Base-by-base conservation (phyloP, 1,140 invertebrate genomes). In the Maconellicoccus hirsutus region DNA sequence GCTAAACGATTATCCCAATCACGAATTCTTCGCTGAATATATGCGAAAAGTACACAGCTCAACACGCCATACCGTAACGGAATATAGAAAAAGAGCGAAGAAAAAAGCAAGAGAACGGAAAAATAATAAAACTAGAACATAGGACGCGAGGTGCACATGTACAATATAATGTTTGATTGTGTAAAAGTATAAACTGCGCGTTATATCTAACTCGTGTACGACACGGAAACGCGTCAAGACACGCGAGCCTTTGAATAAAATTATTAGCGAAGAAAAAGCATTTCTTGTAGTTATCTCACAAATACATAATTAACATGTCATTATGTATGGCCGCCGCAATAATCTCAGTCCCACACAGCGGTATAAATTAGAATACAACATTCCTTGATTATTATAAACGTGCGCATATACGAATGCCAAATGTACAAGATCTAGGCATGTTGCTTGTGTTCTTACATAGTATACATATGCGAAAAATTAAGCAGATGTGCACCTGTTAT, bases 271-370 rank as follows among this genome's bases (percentile, higher is more conserved):
- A 16, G 61, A 19, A 66, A 66, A 66, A 66, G 61, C 2, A 66
- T 23, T 66, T 66, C 61, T 66, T 66, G 61, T 66, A 66, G 61
- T 66, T 25, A 66, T 66, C 42, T 66, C 22, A 25, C 16, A 19
- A 66, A 66, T 66, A 66, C 61, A 66, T 66, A 66, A 66, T 66
- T 66, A 66, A 66, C 61, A 66, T 66, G 61, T 66, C 22, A 66
- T 66, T 66, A 66, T 66, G 22, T 66, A 66, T 26, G 19, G 61
- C 25, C 61, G 25, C 10, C 25, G 25, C 25, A 23, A 26, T 25
- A 66, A 66, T 23, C 61, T 12, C 21, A 19, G 42, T 52, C 42
- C 42, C 42, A 52, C 42, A 14, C 42, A 52, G 10, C 42, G 42
- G 42, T 52, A 52, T 52, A 19, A 52, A 52, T 52, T 52, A 52